Evolutionary conservation across 2,797 vertebrate genomes (phyloP), one percentile per base, ranked within the genome.

Genomic region (Lindbergichthys nudifrons): DNA sequence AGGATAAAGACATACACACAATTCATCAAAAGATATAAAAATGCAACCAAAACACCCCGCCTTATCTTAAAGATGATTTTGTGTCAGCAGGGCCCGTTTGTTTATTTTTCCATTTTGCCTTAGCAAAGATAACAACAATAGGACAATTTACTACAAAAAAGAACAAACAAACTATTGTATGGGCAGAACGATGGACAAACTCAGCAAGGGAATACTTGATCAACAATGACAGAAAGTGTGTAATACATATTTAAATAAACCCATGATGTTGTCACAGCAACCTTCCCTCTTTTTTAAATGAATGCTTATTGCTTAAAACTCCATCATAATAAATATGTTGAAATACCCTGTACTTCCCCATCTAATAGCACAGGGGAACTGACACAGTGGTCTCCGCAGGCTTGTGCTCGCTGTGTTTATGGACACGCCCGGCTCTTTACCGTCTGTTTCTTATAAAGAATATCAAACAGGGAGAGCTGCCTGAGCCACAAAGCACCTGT

Each of bases 361-460:
- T 78, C 67, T 68, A 73, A 70, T 58, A 83, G 75, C 56, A 52
- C 71, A 70, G 47, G 61, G 82, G 75, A 80, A 67, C 80, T 84
- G 86, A 85, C 73, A 77, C 78, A 73, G 80, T 70, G 81, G 82
- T 82, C 87, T 83, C 83, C 14, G n/a, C 72, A 83, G 88, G 85
- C 70, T 72, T 67, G 76, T 43, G 75, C 88, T 81, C 56, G 76
- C 76, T 88, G 88, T 92, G 91, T 93, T 92, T 92, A 91, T 84
- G 81, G 88, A 90, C 90, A 89, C 75, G n/a, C 91, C 89, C 85
- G 46, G 65, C 73, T 66, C 81, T 85, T 36, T 85, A 89, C 78
- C 92, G 92, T 94, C 93, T 94, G 93, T 89, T 94, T 95, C 93
- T 92, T 92, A 94, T 94, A 94, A 94, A 93, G 90, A 70, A 93